Percentiles rank a stretch among this genome's conserved stretches.
Conservation (phyloP, 2,797 vertebrate genomes). For the Myripristis murdjan region DNA sequence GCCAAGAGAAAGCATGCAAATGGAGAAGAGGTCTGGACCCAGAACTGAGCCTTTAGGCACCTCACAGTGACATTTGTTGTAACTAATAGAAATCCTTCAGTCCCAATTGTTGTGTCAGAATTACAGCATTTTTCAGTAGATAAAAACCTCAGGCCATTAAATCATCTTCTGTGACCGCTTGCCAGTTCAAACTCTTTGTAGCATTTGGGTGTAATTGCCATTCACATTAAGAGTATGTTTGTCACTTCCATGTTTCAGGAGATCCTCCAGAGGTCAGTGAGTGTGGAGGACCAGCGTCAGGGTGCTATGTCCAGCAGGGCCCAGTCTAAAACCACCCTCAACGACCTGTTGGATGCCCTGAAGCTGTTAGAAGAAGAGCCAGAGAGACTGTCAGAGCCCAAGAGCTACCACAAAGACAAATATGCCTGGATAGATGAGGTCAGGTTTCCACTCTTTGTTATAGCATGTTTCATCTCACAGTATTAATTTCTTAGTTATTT, state of each 20-base stretch:
- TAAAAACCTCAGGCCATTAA: no score
- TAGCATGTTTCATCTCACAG: background rate
- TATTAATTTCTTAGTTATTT: background rate
- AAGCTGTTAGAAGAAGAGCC: constrained; percentile 93
- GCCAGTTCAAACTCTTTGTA: accelerated
- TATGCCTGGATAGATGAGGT: constrained; percentile 91
- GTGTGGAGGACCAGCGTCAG: constrained; percentile 80
- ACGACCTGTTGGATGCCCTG: constrained; percentile 92
- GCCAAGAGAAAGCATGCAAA: no score
- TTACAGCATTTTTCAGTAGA: no score
- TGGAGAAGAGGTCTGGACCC: no score
- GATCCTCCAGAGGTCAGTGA: constrained; percentile 71
- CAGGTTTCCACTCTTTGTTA: background rate
- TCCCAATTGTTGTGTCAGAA: no score
- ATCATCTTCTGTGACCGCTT: no score
- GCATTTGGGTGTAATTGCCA: background rate
- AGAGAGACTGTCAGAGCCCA: constrained; percentile 82
- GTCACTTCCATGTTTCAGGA: constrained; percentile 72
- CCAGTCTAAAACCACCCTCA: constrained; percentile 89
- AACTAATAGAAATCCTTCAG: background rate
- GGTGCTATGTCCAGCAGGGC: constrained; percentile 72
- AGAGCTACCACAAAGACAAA: constrained; percentile 86
- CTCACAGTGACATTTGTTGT: no score
- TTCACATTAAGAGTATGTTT: background rate
- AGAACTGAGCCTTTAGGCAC: no score